A percentile compares a stretch with the other conserved stretches of the same genome.
phyloP scores from a whole-genome alignment of 2,888 invertebrate genomes.

The Dolomedes plantarius region DNA sequence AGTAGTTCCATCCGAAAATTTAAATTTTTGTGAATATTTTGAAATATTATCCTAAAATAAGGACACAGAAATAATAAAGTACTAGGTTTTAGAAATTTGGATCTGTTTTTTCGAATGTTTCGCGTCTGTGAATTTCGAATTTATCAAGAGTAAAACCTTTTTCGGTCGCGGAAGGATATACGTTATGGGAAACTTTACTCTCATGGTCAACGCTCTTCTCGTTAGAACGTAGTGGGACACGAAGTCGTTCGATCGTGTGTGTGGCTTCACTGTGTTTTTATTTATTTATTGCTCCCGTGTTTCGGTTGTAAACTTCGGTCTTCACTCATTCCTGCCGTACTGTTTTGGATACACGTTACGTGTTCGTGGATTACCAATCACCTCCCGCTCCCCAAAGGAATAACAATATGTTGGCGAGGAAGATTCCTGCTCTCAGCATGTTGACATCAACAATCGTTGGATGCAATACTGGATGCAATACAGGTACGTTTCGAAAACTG shows the following conservation, averaged over 20 bases:
- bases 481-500: constrained; percentile 34
- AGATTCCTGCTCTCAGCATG: constrained; percentile 68
- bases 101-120: too few species aligned
- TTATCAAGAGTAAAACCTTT: too few species aligned
- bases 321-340: not conserved
- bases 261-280: constrained; percentile 19
- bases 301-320: constrained; percentile 27
- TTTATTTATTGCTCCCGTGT: constrained; percentile 43
- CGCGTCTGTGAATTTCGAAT: too few species aligned
- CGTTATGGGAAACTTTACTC: constrained; percentile 67
- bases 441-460: constrained; percentile 50
- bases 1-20: not conserved
- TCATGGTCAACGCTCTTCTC: constrained; percentile 47
- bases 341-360: not conserved
- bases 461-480: constrained; percentile 13
- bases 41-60: too few species aligned
- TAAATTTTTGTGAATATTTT: too few species aligned
- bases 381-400: too few species aligned
- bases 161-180: constrained; percentile 46
- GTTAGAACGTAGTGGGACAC: constrained; percentile 55
- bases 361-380: constrained; percentile 45
- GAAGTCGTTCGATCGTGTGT: constrained; percentile 19
- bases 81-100: too few species aligned
- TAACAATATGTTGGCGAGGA: constrained; percentile 68
- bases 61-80: too few species aligned